Conservation (phyloP, 2,888 invertebrate genomes). For the Papilio protenor region DNA sequence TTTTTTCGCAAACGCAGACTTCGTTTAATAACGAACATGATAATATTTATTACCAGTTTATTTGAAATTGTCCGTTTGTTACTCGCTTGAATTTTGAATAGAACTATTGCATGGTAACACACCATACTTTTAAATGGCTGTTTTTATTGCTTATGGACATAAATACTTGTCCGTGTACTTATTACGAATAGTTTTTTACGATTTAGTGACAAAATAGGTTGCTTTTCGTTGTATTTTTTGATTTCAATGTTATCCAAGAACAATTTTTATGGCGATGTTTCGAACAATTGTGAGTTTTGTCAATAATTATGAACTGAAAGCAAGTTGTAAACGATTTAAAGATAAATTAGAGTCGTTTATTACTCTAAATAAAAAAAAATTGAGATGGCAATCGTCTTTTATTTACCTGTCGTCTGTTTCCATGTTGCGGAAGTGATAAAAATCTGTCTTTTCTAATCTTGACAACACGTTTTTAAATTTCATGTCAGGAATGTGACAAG, state of each 20-base stretch:
- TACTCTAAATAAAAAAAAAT: neutral
- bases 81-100: neutral
- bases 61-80: neutral
- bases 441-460: constrained; percentile 22
- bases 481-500: constrained; percentile 14
- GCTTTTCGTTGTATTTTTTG: neutral
- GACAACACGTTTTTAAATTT: constrained; percentile 6
- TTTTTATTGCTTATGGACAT: neutral
- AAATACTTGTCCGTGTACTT: neutral
- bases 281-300: neutral
- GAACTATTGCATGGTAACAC: neutral
- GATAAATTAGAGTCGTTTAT: neutral
- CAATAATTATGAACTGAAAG: neutral
- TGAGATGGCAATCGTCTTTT: neutral
- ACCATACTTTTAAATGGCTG: neutral
- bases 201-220: neutral
- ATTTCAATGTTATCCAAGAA: neutral
- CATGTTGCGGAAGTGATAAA: constrained; percentile 18
- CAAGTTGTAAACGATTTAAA: too few species aligned
- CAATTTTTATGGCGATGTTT: neutral
- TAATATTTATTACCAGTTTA: neutral
- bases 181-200: neutral
- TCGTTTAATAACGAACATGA: neutral
- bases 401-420: neutral
- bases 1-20: neutral